Conservation (phyloP, 1,140 invertebrate species). For the Zaprionus tsacasi region DNA sequence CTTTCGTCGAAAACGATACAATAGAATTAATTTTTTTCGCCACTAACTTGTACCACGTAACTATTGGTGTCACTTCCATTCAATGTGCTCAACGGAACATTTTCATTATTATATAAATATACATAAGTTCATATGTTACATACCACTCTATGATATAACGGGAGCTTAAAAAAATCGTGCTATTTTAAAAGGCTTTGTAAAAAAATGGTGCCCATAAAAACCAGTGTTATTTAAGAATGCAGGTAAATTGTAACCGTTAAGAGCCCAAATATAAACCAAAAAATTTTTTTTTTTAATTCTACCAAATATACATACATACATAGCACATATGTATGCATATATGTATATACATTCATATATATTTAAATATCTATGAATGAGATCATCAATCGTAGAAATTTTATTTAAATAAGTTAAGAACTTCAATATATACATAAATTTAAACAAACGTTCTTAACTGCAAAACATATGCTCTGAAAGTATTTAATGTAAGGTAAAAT, state of each 20-base stretch:
- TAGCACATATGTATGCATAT: no score
- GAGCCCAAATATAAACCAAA: neutral
- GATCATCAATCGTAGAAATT: no score
- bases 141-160: conserved; percentile 9
- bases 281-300: neutral
- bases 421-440: no score
- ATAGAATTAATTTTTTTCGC: neutral
- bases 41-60: neutral
- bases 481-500: no score
- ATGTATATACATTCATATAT: no score
- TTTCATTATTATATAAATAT: conserved; percentile 21
- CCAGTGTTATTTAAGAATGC: conserved; percentile 2
- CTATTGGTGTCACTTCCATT: neutral
- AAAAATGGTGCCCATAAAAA: neutral
- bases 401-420: no score
- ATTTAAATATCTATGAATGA: no score
- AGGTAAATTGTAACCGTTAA: conserved; percentile 24
- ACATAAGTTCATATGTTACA: neutral
- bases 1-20: neutral
- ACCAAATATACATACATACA: no score
- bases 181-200: neutral
- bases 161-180: neutral
- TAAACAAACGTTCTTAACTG: no score
- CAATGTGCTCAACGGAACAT: neutral
- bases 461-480: no score